A percentile compares a stretch with the other conserved stretches of the same genome.
phyloP scores from a whole-genome alignment of 2,888 invertebrate species.

The Polymixis flavicincta region DNA sequence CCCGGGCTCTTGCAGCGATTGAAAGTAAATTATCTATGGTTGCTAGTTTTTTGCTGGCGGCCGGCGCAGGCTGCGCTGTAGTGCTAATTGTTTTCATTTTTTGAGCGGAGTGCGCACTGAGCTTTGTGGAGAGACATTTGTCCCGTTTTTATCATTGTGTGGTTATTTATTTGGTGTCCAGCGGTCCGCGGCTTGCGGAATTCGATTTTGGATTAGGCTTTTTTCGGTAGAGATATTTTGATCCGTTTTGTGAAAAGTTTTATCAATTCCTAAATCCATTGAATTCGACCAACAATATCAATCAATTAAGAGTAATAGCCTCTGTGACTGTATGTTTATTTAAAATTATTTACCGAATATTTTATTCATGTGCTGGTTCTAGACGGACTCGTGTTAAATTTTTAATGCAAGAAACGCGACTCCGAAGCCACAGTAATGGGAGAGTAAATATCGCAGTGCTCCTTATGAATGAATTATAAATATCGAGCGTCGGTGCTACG shows the following conservation, averaged over 20 bases:
- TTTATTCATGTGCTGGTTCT: slow-evolving; percentile 70
- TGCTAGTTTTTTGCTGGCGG: slow-evolving; percentile 72
- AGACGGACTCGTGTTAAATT: slow-evolving; percentile 81
- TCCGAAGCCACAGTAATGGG: slow-evolving; percentile 84
- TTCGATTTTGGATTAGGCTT: slow-evolving; percentile 68
- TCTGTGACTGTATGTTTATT: slow-evolving; percentile 66
- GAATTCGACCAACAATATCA: slow-evolving; percentile 34
- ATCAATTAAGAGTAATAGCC: slow-evolving; percentile 44
- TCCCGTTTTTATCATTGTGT: slow-evolving; percentile 71
- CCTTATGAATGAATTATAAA: slow-evolving; percentile 88
- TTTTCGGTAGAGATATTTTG: slow-evolving; percentile 50
- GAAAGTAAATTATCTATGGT: slow-evolving; percentile 83
- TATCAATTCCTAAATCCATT: slow-evolving; percentile 32
- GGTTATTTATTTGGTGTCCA: slow-evolving; percentile 72
- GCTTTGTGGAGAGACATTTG: slow-evolving; percentile 70
- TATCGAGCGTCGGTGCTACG: slow-evolving; percentile 75
- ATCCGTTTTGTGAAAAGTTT: slow-evolving; percentile 27
- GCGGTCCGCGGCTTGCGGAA: slow-evolving; percentile 58
- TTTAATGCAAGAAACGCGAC: slow-evolving; percentile 86
- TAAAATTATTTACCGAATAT: slow-evolving; percentile 73
- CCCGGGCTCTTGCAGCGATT: slow-evolving; percentile 75
- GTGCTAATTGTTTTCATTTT: slow-evolving; percentile 83
- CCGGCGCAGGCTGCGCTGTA: slow-evolving; percentile 67
- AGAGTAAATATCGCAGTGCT: slow-evolving; percentile 87
- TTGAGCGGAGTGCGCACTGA: slow-evolving; percentile 64